Conservation (phyloP, 2,888 invertebrate genomes). For the Ceramica pisi region DNA sequence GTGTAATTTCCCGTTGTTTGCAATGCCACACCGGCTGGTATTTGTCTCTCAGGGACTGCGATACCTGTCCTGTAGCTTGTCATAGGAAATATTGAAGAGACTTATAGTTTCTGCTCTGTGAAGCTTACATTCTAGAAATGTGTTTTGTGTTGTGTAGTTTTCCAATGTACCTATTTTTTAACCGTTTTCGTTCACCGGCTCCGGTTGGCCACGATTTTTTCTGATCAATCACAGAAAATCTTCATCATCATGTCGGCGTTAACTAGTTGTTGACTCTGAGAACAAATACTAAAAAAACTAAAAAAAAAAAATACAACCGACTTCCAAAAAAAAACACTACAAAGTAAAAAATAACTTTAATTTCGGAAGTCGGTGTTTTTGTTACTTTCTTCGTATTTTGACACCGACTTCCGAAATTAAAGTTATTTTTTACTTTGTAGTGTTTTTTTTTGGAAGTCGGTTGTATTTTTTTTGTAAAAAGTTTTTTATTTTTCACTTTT, state of each 20-base stretch:
- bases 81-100: constrained; percentile 31
- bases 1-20: constrained; percentile 70
- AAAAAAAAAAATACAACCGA: too few species aligned
- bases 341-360: too few species aligned
- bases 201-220: neutral
- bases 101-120: neutral
- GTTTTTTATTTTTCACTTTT: too few species aligned
- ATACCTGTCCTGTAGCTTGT: constrained; percentile 37
- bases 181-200: neutral
- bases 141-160: neutral
- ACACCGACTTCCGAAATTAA: too few species aligned
- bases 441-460: too few species aligned
- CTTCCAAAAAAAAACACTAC: too few species aligned
- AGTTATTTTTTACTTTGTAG: too few species aligned
- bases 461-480: too few species aligned
- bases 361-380: too few species aligned
- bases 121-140: neutral
- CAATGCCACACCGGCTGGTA: constrained; percentile 44
- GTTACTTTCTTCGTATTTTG: too few species aligned
- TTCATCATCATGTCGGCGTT: neutral
- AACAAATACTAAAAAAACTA: too few species aligned
- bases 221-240: neutral
- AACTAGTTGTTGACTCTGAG: too few species aligned
- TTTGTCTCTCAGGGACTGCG: constrained; percentile 47
- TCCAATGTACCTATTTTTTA: neutral